Evolutionary conservation across 1,140 invertebrate species (phyloP).

Genomic region (Brachionus rotundiformis): DNA sequence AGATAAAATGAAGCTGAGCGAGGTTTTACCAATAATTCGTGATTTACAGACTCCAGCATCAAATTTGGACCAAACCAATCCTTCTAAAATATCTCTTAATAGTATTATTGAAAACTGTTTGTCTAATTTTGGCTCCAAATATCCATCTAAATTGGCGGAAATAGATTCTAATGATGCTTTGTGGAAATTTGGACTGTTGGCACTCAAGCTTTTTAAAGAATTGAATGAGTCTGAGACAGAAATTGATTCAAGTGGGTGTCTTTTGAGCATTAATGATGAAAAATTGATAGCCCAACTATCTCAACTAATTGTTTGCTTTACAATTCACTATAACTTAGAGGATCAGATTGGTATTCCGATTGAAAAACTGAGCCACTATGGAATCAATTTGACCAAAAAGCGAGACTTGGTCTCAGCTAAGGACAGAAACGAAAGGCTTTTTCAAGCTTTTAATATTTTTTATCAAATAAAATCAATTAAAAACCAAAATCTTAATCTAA

Average conservation of each 20-base stretch:
- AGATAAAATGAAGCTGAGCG: background rate
- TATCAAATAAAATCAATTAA: constrained; percentile 57
- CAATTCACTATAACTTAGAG: constrained; percentile 70
- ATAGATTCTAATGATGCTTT: constrained; percentile 10
- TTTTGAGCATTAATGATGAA: constrained; percentile 62
- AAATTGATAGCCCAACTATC: constrained; percentile 62
- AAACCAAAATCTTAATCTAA: constrained; percentile 26
- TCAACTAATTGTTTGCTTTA: constrained; percentile 70
- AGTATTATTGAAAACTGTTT: constrained; percentile 28
- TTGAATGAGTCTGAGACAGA: constrained; percentile 31
- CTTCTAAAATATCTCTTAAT: background rate
- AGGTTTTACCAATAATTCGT: background rate
- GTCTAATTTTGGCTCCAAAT: background rate
- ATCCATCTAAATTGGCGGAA: background rate
- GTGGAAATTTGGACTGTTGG: constrained; percentile 2
- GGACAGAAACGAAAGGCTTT: constrained; percentile 53
- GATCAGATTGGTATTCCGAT: constrained; percentile 69
- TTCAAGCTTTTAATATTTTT: constrained; percentile 56
- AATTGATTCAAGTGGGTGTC: background rate
- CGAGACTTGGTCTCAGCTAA: background rate
- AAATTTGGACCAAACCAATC: constrained; percentile 2
- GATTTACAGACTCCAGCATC: background rate
- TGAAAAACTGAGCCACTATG: constrained; percentile 56
- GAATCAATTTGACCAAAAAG: constrained; percentile 30
- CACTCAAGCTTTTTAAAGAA: background rate